phyloP scores from a whole-genome alignment of 1,140 invertebrate species.

The Calephelis nemesis region DNA sequence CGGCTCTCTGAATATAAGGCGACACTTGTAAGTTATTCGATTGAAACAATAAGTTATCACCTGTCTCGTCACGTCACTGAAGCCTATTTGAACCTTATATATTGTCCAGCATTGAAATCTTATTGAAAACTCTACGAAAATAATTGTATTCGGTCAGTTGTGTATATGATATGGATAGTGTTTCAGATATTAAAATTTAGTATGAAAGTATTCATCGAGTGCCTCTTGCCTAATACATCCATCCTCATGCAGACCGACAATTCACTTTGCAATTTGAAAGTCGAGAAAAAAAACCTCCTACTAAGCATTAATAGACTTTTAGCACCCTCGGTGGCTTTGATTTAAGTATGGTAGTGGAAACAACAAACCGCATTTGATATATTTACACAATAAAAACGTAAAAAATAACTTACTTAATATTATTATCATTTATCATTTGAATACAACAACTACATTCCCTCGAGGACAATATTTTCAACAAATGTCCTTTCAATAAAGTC shows the following conservation, averaged over 20 bases:
- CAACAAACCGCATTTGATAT: slow-evolving; percentile 72
- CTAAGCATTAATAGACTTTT: slow-evolving; percentile 75
- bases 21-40: slow-evolving; percentile 51
- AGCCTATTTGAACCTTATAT: slow-evolving; percentile 27
- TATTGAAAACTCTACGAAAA: slow-evolving; percentile 41
- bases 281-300: slow-evolving; percentile 39
- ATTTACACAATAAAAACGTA: slow-evolving; percentile 78
- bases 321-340: slow-evolving; percentile 72
- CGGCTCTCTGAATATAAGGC: slow-evolving; percentile 23
- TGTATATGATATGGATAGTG: slow-evolving; percentile 35
- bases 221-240: slow-evolving; percentile 25
- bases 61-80: slow-evolving; percentile 32
- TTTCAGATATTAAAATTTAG: slow-evolving; percentile 1
- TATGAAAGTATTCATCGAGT: slow-evolving; percentile 8
- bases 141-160: slow-evolving; percentile 31
- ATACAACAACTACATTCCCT: slow-evolving; percentile 77
- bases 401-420: slow-evolving; percentile 80
- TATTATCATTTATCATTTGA: slow-evolving; percentile 77
- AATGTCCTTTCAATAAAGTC: slow-evolving; percentile 77
- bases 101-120: slow-evolving; percentile 23
- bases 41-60: slow-evolving; percentile 50
- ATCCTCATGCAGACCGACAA: slow-evolving; percentile 44
- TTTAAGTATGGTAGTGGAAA: slow-evolving; percentile 68
- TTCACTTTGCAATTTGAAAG: slow-evolving; percentile 37
- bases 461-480: slow-evolving; percentile 75